Evolutionary conservation across 2,113 vertebrate genomes (phyloP), one percentile per base, ranked within the genome.

Genomic region (Sphaerodactylus townsendi): DNA sequence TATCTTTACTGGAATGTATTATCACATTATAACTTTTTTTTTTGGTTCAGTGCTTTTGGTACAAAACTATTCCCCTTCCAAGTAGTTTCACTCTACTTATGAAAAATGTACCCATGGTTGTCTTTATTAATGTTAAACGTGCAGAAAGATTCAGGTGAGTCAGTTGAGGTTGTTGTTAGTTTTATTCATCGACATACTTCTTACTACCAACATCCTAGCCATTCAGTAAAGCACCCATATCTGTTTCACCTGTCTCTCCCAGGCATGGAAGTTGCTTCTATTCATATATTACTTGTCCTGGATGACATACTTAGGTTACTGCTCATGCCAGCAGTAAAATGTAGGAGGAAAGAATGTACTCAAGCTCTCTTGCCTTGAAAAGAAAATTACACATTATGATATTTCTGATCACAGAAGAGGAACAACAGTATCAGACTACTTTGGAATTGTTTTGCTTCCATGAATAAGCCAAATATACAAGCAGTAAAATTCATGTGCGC

Each of bases 61-160:
- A 46, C 30, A 62, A 41, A 78, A 25, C 69, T 70, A 37, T 71
- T 78, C 21, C 35, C 50, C 66, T 84, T 78, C 75, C 83, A 84
- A 78, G 41, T 70, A 71, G 75, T 70, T 78, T 78, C 75, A 84
- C 30, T 59, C 15, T 44, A 5, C 50, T 37, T 1, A 56, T 66
- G 70, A 30, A n/a, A 74, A 39, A 59, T 25, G 50, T 44, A 53
- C n/a, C 10, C 5, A 13, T 66, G 25, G 33, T 39, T 81, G 23
- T 59, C 10, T 50, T 68, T 35, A 68, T 41, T 66, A 30, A 79
- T 81, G 33, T 44, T 65, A 62, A 59, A 28, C 11, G 13, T 30
- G n/a, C n/a, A 41, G 73, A 53, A 76, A 68, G 21, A 30, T 77
- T 77, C 23, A 2, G n/a, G 5, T 10, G 62, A 70, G 37, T 25